Conservation (phyloP, 2,888 invertebrate species). For the Oscheius sp. region DNA sequence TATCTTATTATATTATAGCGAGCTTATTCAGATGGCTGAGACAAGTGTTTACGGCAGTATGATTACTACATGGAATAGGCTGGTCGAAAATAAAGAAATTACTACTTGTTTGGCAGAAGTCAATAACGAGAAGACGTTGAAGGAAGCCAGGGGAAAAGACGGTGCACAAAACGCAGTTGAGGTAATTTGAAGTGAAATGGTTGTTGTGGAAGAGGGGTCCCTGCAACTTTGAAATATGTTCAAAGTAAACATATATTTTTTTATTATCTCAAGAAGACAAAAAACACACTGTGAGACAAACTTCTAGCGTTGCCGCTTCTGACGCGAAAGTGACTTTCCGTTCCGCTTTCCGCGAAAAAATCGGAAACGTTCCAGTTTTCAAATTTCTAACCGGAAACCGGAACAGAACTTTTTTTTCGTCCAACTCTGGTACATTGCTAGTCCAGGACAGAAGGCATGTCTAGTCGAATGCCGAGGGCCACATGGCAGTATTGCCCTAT, state of each 20-base stretch:
- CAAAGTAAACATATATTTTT: slow-evolving; percentile 3
- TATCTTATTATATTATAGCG: slow-evolving; percentile 1
- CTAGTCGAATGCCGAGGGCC: slow-evolving; percentile 5
- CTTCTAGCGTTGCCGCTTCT: background rate
- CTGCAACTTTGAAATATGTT: slow-evolving; percentile 7
- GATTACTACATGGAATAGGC: slow-evolving; percentile 24
- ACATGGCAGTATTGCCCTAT: background rate
- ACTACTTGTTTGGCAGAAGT: slow-evolving; percentile 20
- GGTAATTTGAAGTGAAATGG: slow-evolving; percentile 2
- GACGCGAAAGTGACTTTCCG: background rate
- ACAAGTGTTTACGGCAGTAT: slow-evolving; percentile 11
- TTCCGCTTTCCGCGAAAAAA: too few relatives aligned
- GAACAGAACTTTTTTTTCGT: slow-evolving; percentile 1
- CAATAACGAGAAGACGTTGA: slow-evolving; percentile 18
- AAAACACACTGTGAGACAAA: background rate
- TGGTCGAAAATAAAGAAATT: slow-evolving; percentile 14
- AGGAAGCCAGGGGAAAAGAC: slow-evolving; percentile 1
- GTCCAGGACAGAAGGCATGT: slow-evolving; percentile 3
- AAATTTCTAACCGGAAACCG: slow-evolving; percentile 3
- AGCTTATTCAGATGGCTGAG: slow-evolving; percentile 6
- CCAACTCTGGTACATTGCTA: slow-evolving; percentile 5
- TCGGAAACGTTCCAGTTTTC: background rate
- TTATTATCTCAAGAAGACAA: background rate
- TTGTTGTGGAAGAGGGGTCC: background rate
- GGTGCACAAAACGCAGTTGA: slow-evolving; percentile 6